Evolutionary conservation across 2,113 vertebrate species (phyloP), one percentile per base, ranked within the genome.

Genomic region (Pluvianellus socialis): DNA sequence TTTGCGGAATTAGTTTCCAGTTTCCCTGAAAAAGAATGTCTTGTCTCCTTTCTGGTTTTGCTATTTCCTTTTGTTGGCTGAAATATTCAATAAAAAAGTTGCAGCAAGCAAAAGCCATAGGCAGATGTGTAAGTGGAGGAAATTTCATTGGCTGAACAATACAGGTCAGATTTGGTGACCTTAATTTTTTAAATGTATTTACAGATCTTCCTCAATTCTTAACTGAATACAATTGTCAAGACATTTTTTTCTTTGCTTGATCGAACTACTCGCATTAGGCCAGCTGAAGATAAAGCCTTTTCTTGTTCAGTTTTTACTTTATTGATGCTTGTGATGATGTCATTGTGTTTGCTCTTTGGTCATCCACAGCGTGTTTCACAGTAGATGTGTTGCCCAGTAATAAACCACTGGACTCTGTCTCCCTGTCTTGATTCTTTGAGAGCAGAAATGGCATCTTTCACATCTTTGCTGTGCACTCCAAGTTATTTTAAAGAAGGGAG

Each of bases 1-100:
- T 94, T 96, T 85, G 49, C 62, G 94, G 52, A 94, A 58, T 79
- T 92, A 85, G 66, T 95, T 95, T 94, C 71, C 71, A 73, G 23
- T 81, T 93, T 94, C 63, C 71, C 61, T 93, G 90, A 91, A 93
- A 85, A 96, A 85, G 16, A 42, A 50, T 16, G 35, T 89, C 45
- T 82, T 68, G 66, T 35, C 73, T 79, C 53, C 35, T 40, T 85
- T 91, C 86, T 84, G 66, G 49, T 95, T 94, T 96, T 92, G 45
- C 40, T 76, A 65, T 95, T 96, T 95, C 84, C 53, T 92, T 91
- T 85, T 91, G 66, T 76, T 92, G 92, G 40, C 65, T 66, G 40
- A 89, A 94, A 82, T 76, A 65, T 58, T 68, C 72, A 73, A 58
- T 82, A 67, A 91, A 92, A 79, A 95, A 53, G 24, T 88, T 68